Percentiles rank a stretch among this genome's conserved stretches.
phyloP scores from a whole-genome alignment of 2,888 invertebrate species.

The Melinopterus prodromus region DNA sequence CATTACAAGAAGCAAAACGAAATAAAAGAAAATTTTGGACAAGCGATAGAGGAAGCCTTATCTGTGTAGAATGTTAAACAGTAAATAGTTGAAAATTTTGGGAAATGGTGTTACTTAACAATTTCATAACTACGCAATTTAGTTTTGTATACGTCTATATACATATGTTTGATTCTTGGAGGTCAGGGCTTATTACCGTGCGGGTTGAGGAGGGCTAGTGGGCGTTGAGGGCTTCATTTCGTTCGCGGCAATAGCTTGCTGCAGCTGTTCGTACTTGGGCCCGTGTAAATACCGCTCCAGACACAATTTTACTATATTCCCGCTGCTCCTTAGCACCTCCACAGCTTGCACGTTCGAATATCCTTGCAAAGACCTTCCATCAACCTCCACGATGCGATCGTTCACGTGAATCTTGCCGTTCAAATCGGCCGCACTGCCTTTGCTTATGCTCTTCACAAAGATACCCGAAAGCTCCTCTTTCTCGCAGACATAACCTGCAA shows the following conservation, averaged over 20 bases:
- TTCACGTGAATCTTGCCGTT: constrained; percentile 95
- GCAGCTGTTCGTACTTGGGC: constrained; percentile 87
- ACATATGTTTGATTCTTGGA: constrained; percentile 28
- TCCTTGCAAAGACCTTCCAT: constrained; percentile 92
- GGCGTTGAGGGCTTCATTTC: constrained; percentile 71
- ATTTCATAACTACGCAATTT: neutral
- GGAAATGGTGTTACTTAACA: neutral
- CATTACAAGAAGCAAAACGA: constrained; percentile 15
- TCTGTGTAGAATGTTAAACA: constrained; percentile 9
- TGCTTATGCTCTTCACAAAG: constrained; percentile 97
- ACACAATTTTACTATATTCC: constrained; percentile 87
- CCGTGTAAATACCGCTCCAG: constrained; percentile 91
- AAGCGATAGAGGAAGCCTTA: constrained; percentile 7
- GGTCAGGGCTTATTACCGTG: constrained; percentile 60
- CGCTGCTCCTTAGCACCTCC: constrained; percentile 93
- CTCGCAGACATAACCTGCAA: constrained; percentile 96
- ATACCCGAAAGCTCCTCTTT: constrained; percentile 98
- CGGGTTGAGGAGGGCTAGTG: constrained; percentile 63
- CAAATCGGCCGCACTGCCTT: constrained; percentile 93
- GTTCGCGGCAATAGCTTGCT: constrained; percentile 86
- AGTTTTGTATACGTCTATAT: neutral
- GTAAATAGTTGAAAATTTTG: neutral
- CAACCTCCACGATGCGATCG: constrained; percentile 98
- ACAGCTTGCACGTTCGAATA: constrained; percentile 98
- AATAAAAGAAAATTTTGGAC: constrained; percentile 8